These are phyloP conservation scores for Leuctra nigra DNA, from an alignment of 2,888 invertebrate genomes.

Conservation along the genomic window DNA sequence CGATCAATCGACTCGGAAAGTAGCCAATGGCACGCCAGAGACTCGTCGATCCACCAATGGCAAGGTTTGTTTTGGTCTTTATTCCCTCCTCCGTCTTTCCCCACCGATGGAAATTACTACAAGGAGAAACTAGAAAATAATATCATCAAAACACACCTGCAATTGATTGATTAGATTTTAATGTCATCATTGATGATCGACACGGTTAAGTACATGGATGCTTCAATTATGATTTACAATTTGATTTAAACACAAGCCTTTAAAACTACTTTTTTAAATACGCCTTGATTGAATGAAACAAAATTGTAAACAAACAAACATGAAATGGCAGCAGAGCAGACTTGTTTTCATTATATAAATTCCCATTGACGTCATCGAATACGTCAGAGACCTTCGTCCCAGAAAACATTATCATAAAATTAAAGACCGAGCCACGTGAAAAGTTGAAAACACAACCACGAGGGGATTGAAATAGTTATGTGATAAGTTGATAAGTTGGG, in stretches of 20 bases:
- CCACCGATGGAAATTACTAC: conserved; percentile 22
- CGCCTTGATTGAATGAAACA: background rate
- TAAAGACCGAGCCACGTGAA: too few species aligned
- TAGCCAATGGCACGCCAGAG: conserved; percentile 25
- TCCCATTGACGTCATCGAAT: conserved; percentile 14
- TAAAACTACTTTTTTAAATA: too few species aligned
- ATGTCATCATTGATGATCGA: too few species aligned
- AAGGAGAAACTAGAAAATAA: background rate
- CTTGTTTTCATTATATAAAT: conserved; percentile 17
- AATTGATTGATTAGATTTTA: too few species aligned
- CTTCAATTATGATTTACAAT: too few species aligned
- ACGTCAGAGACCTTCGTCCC: conserved; percentile 12
- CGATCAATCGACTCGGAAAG: conserved; percentile 28
- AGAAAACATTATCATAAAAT: too few species aligned
- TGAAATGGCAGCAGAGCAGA: conserved; percentile 3
- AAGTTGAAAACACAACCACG: too few species aligned
- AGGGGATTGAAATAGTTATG: too few species aligned
- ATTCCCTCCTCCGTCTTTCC: conserved; percentile 28
- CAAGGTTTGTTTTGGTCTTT: conserved; percentile 29
- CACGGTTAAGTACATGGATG: too few species aligned
- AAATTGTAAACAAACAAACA: background rate
- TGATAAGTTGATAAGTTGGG: too few species aligned
- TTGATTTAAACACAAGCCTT: too few species aligned
- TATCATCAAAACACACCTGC: background rate
- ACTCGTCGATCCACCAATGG: conserved; percentile 24